phyloP scores from a whole-genome alignment of 2,797 vertebrate genomes.

The Eupleurogrammus muticus region DNA sequence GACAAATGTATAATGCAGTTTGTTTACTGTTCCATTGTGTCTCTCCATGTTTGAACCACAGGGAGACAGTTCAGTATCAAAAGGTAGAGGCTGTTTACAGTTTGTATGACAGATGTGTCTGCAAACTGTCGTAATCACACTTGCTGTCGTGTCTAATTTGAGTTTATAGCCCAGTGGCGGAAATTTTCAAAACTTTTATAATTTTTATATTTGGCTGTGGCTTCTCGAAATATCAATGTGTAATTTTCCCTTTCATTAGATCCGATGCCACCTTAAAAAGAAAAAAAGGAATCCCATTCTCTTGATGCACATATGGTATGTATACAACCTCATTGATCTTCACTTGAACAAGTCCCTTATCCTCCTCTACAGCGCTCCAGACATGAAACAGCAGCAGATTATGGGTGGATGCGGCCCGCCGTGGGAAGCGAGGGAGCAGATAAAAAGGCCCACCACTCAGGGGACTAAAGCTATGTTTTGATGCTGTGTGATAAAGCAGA shows the following conservation, averaged over 20 bases:
- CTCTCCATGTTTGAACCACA: slow-evolving; percentile 45
- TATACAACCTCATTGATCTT: slow-evolving; percentile 81
- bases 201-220: background rate
- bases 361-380: slow-evolving; percentile 70
- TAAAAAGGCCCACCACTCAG: slow-evolving; percentile 73
- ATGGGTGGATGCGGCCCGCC: slow-evolving; percentile 77
- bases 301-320: slow-evolving; percentile 69
- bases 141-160: background rate
- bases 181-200: slow-evolving; percentile 25
- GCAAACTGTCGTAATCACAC: slow-evolving; percentile 1
- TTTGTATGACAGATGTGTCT: slow-evolving; percentile 13
- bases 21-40: slow-evolving; percentile 68
- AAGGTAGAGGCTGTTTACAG: slow-evolving; percentile 43
- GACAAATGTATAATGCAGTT: slow-evolving; percentile 78
- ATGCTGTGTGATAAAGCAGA: slow-evolving; percentile 78
- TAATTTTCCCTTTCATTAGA: slow-evolving; percentile 57
- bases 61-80: slow-evolving; percentile 60
- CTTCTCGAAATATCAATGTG: slow-evolving; percentile 22
- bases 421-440: slow-evolving; percentile 79
- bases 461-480: slow-evolving; percentile 79
- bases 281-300: slow-evolving; percentile 56
- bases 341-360: slow-evolving; percentile 80
- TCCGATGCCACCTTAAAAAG: slow-evolving; percentile 60
- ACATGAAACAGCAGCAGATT: slow-evolving; percentile 82
- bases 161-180: slow-evolving; percentile 8